Conservation (phyloP, 2,113 vertebrate genomes). For the Cynopterus brachyotis region DNA sequence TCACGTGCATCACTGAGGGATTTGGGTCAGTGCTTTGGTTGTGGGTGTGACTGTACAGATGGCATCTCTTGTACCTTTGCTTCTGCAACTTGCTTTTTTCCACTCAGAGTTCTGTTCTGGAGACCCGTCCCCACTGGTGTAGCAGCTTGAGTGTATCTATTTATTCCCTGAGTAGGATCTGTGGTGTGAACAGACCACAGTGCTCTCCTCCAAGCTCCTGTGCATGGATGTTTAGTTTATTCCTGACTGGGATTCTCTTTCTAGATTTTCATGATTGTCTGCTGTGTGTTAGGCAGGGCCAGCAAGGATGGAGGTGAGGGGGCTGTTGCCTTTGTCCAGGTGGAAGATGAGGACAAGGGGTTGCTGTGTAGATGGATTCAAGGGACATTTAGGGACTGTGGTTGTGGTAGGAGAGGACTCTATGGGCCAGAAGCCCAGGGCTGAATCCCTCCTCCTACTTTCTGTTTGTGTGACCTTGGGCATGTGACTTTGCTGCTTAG, state of each 20-base stretch:
- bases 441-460: background rate
- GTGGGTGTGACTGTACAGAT: background rate
- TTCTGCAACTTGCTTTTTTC: background rate
- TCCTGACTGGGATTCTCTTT: background rate
- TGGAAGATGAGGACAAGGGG: background rate
- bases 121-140: accelerated
- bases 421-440: background rate
- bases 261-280: background rate
- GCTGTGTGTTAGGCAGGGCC: background rate
- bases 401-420: background rate
- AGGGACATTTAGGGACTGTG: background rate
- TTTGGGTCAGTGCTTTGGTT: background rate
- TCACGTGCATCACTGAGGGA: background rate
- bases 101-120: background rate
- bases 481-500: background rate
- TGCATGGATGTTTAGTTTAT: accelerated
- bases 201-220: background rate
- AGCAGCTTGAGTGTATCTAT: accelerated
- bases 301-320: background rate
- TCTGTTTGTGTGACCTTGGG: background rate
- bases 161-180: background rate
- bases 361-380: background rate
- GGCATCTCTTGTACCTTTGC: background rate
- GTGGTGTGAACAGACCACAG: background rate
- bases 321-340: accelerated